A percentile compares a stretch with the other conserved stretches of the same genome.
Conservation (phyloP, 2,113 vertebrate genomes). For the Murina feae region DNA sequence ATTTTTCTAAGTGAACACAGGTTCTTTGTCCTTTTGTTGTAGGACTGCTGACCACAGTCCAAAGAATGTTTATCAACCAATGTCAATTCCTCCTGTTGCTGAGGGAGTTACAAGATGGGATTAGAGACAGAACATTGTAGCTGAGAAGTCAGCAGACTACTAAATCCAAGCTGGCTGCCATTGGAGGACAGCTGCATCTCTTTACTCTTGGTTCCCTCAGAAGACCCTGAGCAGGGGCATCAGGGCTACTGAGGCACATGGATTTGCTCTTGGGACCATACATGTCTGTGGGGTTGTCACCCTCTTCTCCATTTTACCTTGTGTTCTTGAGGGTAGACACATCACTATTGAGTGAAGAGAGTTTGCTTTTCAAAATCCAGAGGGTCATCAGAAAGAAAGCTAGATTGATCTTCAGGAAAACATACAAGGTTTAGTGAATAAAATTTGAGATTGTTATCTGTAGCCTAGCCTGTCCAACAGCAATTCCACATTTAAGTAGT, state of each 20-base stretch:
- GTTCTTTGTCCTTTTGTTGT: neutral
- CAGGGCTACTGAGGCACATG: neutral
- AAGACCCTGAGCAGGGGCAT: neutral
- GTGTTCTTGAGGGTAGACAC: slow-evolving; percentile 41
- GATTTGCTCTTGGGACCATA: neutral
- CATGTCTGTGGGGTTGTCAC: neutral
- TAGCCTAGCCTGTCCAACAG: neutral
- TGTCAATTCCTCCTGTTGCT: neutral
- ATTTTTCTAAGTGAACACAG: neutral
- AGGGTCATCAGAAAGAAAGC: slow-evolving; percentile 13
- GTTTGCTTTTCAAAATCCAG: slow-evolving; percentile 37
- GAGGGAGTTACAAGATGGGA: neutral
- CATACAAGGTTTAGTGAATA: neutral
- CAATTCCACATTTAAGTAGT: neutral
- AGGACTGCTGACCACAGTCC: no score
- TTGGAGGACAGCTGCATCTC: neutral
- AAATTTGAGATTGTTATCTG: neutral
- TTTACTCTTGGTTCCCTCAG: neutral
- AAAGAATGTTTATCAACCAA: neutral
- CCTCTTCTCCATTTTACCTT: neutral
- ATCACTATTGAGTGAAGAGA: slow-evolving; percentile 10
- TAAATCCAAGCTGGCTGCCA: neutral
- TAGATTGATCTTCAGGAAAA: slow-evolving; percentile 22
- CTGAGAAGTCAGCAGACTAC: neutral
- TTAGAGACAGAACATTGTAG: neutral